phyloP scores from a whole-genome alignment of 2,888 invertebrate species.

The Rhynchonema sp. region DNA sequence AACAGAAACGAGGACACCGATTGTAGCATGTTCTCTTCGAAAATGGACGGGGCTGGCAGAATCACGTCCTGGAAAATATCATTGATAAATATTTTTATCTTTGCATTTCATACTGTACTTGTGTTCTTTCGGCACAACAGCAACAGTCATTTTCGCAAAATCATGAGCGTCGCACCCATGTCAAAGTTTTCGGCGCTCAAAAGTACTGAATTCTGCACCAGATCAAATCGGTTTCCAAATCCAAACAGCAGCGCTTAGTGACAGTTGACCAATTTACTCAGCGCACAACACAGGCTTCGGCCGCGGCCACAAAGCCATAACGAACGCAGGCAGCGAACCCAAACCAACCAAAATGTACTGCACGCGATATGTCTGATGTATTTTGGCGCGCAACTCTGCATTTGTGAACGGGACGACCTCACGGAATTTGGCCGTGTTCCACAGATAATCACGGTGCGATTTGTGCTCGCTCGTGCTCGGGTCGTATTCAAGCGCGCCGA shows the following conservation, averaged over 20 bases:
- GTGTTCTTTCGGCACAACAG: neutral
- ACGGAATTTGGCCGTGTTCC: slow-evolving; percentile 53
- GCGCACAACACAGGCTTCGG: too few relatives aligned
- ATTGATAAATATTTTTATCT: too few relatives aligned
- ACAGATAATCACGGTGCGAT: slow-evolving; percentile 83
- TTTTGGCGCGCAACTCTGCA: slow-evolving; percentile 80
- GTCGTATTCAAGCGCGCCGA: slow-evolving; percentile 95
- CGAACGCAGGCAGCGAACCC: neutral
- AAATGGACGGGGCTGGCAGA: slow-evolving; percentile 90
- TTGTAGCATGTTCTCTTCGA: slow-evolving; percentile 95
- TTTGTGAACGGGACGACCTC: slow-evolving; percentile 74
- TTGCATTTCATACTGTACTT: neutral
- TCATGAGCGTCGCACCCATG: too few relatives aligned
- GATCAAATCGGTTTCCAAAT: too few relatives aligned
- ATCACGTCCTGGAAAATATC: slow-evolving; percentile 73
- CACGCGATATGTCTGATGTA: slow-evolving; percentile 96
- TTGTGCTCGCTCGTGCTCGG: slow-evolving; percentile 27
- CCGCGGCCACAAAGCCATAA: too few relatives aligned
- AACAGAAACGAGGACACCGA: slow-evolving; percentile 95
- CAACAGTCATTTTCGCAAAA: too few relatives aligned
- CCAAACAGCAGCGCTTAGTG: too few relatives aligned
- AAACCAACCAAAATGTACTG: slow-evolving; percentile 56
- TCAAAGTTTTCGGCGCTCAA: too few relatives aligned
- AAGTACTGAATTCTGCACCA: too few relatives aligned
- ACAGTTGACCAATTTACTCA: too few relatives aligned